Evolutionary conservation across 1,140 invertebrate genomes (phyloP), one percentile per base, ranked within the genome.

Genomic region (Drosophila pseudoananassae): DNA sequence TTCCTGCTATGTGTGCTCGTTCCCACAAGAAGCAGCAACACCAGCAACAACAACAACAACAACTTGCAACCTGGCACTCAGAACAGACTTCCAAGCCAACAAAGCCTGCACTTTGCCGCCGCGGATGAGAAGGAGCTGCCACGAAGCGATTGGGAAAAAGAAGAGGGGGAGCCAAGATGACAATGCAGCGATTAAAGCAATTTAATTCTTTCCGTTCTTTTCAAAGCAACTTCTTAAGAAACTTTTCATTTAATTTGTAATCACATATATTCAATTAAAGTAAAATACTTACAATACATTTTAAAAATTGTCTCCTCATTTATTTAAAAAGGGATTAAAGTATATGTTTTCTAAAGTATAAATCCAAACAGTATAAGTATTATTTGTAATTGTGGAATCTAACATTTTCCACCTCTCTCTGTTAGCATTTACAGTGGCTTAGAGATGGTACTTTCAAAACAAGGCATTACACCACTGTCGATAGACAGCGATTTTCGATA

Each of bases 111-210:
- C 58, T 60, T 60, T 29, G 40, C 38, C 38, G 50, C 33, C 27
- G 49, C 50, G 10, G 29, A 29, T 27, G 47, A 15, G 23, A 43
- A 68, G 60, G 52, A 76, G 59, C 46, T 55, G 50, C 36, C 49
- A 50, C 31, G 49, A 36, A 60, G 27, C 15, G 63, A 66, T 43
- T 31, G 64, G 38, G 63, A 43, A 14, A 14, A 51, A 14, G 33
- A 51, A 15, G 33, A 27, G n/a, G 40, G 59, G 55, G 56, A 60
- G 61, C 55, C 57, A 74, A 87, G 82, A 85, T 85, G 82, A 85
- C 82, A 87, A 85, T 87, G 83, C 82, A 82, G 58, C 83, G 82
- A 85, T 85, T 88, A 85, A 66, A 87, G 82, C 78, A 88, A 87
- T 76, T 45, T 58, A 53, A 33, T 45, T 33, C 29, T 25, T 43